phyloP scores from a whole-genome alignment of 2,113 vertebrate species.

The Petrocephalus zakoni region DNA sequence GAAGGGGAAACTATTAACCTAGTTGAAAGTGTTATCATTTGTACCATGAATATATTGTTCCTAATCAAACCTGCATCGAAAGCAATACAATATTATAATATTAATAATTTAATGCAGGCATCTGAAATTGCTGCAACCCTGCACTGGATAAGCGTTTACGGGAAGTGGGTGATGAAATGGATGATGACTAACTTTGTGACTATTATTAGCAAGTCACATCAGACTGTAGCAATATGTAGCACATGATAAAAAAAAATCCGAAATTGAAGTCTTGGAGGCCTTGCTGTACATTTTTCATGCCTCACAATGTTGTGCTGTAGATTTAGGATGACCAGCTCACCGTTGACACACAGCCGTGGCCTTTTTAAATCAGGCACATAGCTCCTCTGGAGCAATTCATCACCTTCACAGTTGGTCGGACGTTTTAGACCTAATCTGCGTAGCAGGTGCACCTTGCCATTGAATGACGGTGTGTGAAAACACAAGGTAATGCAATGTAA shows the following conservation, averaged over 20 bases:
- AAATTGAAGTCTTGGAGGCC: not conserved
- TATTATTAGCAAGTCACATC: not conserved
- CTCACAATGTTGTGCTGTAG: not conserved
- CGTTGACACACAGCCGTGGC: not conserved
- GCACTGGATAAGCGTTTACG: not conserved
- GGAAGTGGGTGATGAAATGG: not conserved
- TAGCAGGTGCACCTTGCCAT: not conserved
- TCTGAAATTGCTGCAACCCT: not conserved
- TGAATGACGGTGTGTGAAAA: not conserved
- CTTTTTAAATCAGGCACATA: not conserved
- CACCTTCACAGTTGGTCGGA: not conserved
- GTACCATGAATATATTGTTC: not conserved
- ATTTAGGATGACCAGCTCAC: not conserved
- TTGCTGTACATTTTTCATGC: not conserved
- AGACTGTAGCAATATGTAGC: not conserved
- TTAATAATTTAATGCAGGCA: not conserved
- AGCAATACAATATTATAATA: not conserved
- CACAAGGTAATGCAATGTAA: not conserved
- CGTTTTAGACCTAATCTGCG: conserved; percentile 3
- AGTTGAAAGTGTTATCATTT: not conserved
- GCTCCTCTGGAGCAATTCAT: not conserved
- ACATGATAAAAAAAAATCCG: not conserved
- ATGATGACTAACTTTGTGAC: not conserved
- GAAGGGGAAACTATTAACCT: conserved; percentile 11
- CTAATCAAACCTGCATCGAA: not conserved